Conservation (phyloP, 2,113 vertebrate species). For the Lampris incognitus region DNA sequence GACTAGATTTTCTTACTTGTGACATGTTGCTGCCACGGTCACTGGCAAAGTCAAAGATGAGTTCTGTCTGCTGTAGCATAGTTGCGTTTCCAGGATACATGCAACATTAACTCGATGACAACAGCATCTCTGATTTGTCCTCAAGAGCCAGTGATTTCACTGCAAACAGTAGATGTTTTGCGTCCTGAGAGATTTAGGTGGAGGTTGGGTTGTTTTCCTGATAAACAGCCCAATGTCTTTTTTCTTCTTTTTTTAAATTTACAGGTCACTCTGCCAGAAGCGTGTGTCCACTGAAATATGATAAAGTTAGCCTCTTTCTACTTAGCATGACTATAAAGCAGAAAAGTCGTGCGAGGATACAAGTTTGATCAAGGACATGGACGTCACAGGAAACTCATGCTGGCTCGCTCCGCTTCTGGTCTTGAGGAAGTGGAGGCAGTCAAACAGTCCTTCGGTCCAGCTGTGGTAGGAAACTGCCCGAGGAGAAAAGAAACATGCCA, state of each 20-base stretch:
- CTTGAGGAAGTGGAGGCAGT: constrained; percentile 72
- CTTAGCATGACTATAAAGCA: constrained; percentile 15
- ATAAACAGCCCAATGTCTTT: constrained; percentile 12
- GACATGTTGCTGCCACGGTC: constrained; percentile 90
- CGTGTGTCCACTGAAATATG: constrained; percentile 2
- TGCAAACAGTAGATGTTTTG: not conserved
- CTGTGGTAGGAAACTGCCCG: constrained; percentile 46
- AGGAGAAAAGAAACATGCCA: constrained; percentile 49
- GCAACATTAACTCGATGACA: constrained; percentile 33
- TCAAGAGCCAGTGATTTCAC: constrained; percentile 1
- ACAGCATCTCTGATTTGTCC: constrained; percentile 50
- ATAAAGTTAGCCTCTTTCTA: constrained; percentile 23
- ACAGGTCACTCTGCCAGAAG: not conserved
- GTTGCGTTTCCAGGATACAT: constrained; percentile 31
- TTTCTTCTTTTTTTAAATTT: not conserved
- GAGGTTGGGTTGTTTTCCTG: not conserved
- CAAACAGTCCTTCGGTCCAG: constrained; percentile 72
- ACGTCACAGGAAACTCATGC: constrained; percentile 72
- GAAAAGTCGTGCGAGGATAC: constrained; percentile 44
- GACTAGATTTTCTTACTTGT: constrained; percentile 78
- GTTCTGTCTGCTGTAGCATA: constrained; percentile 89
- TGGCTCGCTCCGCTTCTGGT: constrained; percentile 47
- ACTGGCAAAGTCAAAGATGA: constrained; percentile 94
- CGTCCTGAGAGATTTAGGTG: constrained; percentile 9
- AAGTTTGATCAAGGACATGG: constrained; percentile 64